Evolutionary conservation across 2,797 vertebrate species (phyloP), one percentile per base, ranked within the genome.

Genomic region (Cryptoblepharus egeriae): DNA sequence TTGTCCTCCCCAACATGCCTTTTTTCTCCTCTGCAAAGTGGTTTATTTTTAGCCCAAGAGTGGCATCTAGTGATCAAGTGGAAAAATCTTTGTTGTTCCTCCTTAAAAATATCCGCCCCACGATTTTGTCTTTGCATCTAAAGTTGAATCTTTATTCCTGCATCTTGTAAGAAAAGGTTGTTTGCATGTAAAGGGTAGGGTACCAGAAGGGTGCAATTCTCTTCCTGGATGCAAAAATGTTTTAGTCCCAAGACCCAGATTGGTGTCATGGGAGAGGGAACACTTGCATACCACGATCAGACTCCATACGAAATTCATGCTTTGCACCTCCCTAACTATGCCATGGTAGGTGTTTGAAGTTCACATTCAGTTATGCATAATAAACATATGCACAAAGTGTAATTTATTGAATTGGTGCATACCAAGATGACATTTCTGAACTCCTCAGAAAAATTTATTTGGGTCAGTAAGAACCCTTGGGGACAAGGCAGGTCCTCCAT

Each of bases 41-140:
- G 42, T 16, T 3, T 70, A 57, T 80, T 45, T 7, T 0, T 75
- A 87, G 92, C 80, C 80, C 94, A 90, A 87, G 81, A 94, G 87
- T 77, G 94, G 26, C 96, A 95, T 77, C 96, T 95, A 94, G 93
- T 86, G 96, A 89, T 81, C 0, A 0, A 0, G 0, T 1, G 1
- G 0, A 4, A 84, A 81, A 32, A 75, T 45, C 69, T 0, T 0
- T 2, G 1, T 7, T 1, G 28, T 8, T 12, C 35, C 3, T 7
- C 20, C 10, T 15, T 42, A 55, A 26, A 15, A 64, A 55, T 3
- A 11, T 65, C 58, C 63, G 26, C 2, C 28, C 57, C 32, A 68
- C 11, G 20, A 22, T 57, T 15, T 45, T 30, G 26, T 20, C 8
- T 20, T 6, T 24, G 8, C 16, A 28, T 37, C n/a, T n/a, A n/a